Base-by-base conservation (phyloP, 2,113 vertebrate species). In the Nannospalax galili region DNA sequence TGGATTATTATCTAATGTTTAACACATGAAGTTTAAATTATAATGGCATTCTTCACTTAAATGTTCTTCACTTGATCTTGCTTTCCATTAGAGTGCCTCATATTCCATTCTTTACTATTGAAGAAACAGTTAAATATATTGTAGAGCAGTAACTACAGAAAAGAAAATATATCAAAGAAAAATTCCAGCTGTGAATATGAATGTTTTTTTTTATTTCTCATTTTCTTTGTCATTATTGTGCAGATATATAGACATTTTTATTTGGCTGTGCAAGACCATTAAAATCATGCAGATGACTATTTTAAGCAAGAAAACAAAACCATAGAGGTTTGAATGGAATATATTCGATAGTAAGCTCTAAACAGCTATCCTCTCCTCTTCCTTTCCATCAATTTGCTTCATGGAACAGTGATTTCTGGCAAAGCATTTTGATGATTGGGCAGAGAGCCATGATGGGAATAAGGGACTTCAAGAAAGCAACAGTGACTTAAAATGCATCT, bases 271-370 rank as follows among this genome's bases (percentile, higher is more conserved):
- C 26, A 74, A 67, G 74, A 20, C 72, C 84, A 69, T 75, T 65
- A 45, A 75, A 79, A 0, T 42, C 62, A 90, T 58, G 30, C 16
- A 67, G 40, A 48, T 88, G 84, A 84, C 80, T 37, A 90, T 64
- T 93, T 91, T 84, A 90, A 52, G 37, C 14, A 84, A 88, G 67
- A 73, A 95, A 95, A 95, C 40, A 94, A 95, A 93, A 90, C 74
- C 91, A 78, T 48, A 62, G 52, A 35, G 73, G 89, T 56, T 58
- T 58, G 73, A 84, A 92, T 95, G 90, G 95, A 40, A 96, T 40
- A 90, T 75, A 91, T 92, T 92, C 74, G 87, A 94, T 84, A 91
- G 74, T 93, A 84, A 93, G 26, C 48, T 85, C 42, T 48, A 89
- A 91, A 93, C 72, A 79, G 69, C 73, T 74, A n/a, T n/a, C n/a